Evolutionary conservation across 2,113 vertebrate species (phyloP).

Genomic region (Circaetus cinerascens): DNA sequence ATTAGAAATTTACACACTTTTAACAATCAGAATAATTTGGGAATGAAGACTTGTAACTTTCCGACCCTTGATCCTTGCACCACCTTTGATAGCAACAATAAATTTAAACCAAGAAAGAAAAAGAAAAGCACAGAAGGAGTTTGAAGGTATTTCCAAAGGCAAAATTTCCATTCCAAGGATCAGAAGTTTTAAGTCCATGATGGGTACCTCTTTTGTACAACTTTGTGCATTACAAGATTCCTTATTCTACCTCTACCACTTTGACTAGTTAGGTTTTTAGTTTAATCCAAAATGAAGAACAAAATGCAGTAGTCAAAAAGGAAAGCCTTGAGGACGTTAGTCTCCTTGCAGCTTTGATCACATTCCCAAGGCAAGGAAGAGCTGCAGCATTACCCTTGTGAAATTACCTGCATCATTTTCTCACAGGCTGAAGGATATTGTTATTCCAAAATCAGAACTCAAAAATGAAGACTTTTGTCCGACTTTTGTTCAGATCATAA

Average conservation of each 20-base stretch:
- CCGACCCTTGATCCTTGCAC: neutral
- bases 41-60: neutral
- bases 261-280: neutral
- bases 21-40: neutral
- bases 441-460: neutral
- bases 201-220: neutral
- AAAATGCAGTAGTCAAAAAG: neutral
- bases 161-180: neutral
- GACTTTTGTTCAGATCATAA: neutral
- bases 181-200: neutral
- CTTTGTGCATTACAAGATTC: neutral
- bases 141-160: neutral
- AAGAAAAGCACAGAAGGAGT: neutral
- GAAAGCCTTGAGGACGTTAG: neutral
- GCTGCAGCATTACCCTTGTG: neutral
- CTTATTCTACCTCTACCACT: neutral
- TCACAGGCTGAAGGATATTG: neutral
- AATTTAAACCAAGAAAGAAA: neutral
- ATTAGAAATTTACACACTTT: neutral
- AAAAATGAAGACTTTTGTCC: neutral
- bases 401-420: neutral
- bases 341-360: neutral
- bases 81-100: neutral
- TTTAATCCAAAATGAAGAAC: neutral
- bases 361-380: neutral